A percentile compares a stretch with the other conserved stretches of the same genome.
Evolutionary conservation across 30 jellyfish, hydroid and myxozoan genomes (phyloP).

Genomic region (Calvadosia cruxmelitensis): DNA sequence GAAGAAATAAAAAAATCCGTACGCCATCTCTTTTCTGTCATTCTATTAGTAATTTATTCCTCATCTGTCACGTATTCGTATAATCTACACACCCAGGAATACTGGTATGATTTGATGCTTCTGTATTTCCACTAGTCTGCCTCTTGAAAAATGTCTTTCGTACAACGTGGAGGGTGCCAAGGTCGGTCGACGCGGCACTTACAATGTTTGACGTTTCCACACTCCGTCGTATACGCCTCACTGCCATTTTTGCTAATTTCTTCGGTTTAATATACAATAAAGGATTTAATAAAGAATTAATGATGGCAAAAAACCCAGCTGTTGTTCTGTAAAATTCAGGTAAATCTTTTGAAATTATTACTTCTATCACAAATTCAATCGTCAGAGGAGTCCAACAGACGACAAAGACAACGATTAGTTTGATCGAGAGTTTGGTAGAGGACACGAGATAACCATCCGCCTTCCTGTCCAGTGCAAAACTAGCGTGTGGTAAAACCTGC

Average conservation of each 20-base stretch:
- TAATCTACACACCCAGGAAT: too few species aligned
- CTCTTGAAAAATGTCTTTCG: too few species aligned
- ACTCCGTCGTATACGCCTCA: too few species aligned
- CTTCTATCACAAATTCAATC: background rate
- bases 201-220: too few species aligned
- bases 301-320: constrained; percentile 21
- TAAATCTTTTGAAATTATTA: background rate
- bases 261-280: constrained; percentile 22
- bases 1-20: too few species aligned
- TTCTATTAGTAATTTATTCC: too few species aligned
- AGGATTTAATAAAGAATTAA: constrained; percentile 46
- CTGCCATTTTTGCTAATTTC: background rate
- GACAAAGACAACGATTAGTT: constrained; percentile 22
- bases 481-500: background rate
- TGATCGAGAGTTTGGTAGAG: constrained; percentile 19
- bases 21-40: too few species aligned
- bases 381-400: constrained; percentile 56
- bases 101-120: too few species aligned
- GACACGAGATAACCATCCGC: background rate
- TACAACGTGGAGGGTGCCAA: too few species aligned
- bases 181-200: too few species aligned
- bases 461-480: background rate
- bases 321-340: background rate
- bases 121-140: too few species aligned
- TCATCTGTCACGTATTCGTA: too few species aligned